phyloP scores from a whole-genome alignment of 2,113 vertebrate species.

The Oryzias curvinotus region DNA sequence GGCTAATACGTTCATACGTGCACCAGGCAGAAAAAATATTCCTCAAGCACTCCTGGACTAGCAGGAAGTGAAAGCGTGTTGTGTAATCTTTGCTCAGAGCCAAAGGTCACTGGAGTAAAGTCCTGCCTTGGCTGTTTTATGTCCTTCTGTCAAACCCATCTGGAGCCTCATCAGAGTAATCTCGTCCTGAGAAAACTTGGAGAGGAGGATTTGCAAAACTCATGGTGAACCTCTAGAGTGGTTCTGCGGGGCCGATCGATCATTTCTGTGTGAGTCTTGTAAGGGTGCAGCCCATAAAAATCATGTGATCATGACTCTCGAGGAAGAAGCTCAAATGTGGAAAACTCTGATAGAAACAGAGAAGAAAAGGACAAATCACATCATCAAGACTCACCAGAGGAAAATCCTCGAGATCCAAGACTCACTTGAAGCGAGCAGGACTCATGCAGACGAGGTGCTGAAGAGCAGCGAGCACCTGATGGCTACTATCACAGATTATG shows the following conservation, averaged over 20 bases:
- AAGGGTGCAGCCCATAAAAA: conserved; percentile 18
- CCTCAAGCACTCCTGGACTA: fast-evolving
- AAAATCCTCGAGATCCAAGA: conserved; percentile 35
- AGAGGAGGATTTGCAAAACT: conserved; percentile 42
- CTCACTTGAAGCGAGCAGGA: conserved; percentile 5
- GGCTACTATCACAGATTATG: conserved; percentile 30
- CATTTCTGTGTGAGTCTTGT: conserved; percentile 37
- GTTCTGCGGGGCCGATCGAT: conserved; percentile 49
- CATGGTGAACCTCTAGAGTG: conserved; percentile 36
- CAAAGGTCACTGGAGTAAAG: conserved; percentile 34
- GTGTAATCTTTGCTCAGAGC: conserved; percentile 33
- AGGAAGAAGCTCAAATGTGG: conserved; percentile 34
- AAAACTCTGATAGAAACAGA: conserved; percentile 2
- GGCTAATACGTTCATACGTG: conserved; percentile 2
- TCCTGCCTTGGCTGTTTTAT: conserved; percentile 57
- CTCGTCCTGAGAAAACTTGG: conserved; percentile 42
- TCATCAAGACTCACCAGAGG: conserved; percentile 26
- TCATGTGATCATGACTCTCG: conserved; percentile 27
- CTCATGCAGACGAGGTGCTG: conserved; percentile 10
- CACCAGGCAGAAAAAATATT: not conserved
- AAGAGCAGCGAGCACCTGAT: conserved; percentile 14
- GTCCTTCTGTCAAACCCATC: conserved; percentile 53
- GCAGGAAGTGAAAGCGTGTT: conserved; percentile 31
- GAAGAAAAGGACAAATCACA: not conserved
- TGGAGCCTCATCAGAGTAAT: conserved; percentile 45